Conservation (phyloP, 2,113 vertebrate species). For the Mus spicilegus region DNA sequence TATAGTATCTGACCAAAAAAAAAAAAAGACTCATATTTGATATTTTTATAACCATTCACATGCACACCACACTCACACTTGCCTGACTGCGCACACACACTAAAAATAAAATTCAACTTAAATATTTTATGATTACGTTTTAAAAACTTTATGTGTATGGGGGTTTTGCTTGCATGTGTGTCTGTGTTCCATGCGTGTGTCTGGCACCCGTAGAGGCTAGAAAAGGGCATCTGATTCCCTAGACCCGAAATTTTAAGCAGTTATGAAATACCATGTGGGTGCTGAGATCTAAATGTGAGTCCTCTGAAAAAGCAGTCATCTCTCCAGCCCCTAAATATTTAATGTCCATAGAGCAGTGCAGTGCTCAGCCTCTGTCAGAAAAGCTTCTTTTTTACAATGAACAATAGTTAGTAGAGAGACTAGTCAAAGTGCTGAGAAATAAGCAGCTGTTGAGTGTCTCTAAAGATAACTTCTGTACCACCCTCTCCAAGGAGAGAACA, state of each 20-base stretch:
- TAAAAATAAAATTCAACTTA: background rate
- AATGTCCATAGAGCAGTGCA: background rate
- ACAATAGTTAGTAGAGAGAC: background rate
- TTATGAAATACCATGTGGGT: background rate
- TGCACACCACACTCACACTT: background rate
- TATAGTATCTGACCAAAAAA: background rate
- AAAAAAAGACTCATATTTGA: background rate
- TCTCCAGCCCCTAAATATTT: background rate
- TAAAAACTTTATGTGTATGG: background rate
- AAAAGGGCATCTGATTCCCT: background rate
- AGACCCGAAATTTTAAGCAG: background rate
- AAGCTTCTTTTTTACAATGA: background rate
- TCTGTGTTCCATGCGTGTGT: background rate
- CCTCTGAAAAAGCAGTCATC: background rate
- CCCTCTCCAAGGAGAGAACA: background rate
- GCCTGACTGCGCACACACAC: background rate
- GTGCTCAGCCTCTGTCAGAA: background rate
- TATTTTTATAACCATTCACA: background rate
- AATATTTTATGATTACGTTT: background rate
- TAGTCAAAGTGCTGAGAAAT: background rate
- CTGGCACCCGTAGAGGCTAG: background rate
- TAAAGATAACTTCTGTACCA: background rate
- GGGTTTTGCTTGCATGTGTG: background rate
- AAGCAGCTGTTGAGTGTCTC: background rate
- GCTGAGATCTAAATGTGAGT: background rate